Evolutionary conservation across 1,140 invertebrate species (phyloP), one percentile per base, ranked within the genome.

Genomic region (Formica exsecta): DNA sequence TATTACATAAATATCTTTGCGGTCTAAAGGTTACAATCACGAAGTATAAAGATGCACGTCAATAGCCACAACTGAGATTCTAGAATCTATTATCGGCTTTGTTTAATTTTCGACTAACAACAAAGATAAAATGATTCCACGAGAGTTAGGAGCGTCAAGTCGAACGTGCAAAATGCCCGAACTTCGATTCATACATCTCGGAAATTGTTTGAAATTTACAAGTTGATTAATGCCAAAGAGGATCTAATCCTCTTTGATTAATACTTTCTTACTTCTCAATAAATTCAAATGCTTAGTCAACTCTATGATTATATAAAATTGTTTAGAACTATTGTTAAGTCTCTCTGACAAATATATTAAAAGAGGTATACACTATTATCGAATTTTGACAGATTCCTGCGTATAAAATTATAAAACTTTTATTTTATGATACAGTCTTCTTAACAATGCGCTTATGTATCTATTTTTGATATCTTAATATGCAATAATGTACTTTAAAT

Each of bases 361-460:
- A 2, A 32, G 5, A 66, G 7, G 54, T 68, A 51, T 54, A 1
- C 0, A 1, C 0, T 54, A 70, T 70, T 70, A 22, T 41, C 1
- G 5, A 51, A 51, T 5, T 19, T 64, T 66, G n/a, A 38, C 44
- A 38, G 19, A 68, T 1, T 22, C 13, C 7, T 65, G 13, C 41
- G 85, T 92, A 92, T 89, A 91, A 93, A 93, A 93, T 68, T 92
- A 92, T 92, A 92, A 93, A 93, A 93, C 79, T 86, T 92, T 90
- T 92, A 92, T 93, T 93, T 76, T 84, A 51, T 89, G 88, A 86
- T 90, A 92, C 91, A 92, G 91, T 93, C 91, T 92, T 90, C 68
- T 87, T 66, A 68, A 86, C 74, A 90, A 44, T 89, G 68, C 1
- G 36, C 66, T 68, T 80, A 80, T 6, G 16, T 19, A 51, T 75